These are phyloP conservation scores for Papilio aristodemus DNA, from an alignment of 1,140 invertebrate genomes.

Conservation along the genomic window DNA sequence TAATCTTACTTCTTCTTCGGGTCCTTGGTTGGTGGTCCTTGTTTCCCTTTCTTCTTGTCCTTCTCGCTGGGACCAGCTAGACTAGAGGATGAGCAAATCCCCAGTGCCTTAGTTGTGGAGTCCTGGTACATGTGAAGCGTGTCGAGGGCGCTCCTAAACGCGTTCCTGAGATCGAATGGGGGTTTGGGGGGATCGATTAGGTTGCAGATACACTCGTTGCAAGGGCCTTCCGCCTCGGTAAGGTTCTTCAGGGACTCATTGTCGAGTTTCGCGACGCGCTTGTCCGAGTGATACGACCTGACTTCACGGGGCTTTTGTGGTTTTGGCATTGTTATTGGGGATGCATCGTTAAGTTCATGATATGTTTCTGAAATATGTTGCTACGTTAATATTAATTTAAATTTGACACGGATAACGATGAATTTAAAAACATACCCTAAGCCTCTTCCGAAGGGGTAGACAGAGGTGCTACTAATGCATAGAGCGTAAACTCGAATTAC, in stretches of 20 bases:
- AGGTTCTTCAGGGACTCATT: neutral
- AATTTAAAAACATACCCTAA: no score
- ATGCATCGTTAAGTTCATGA: neutral
- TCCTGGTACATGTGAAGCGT: slow-evolving; percentile 14
- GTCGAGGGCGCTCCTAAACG: neutral
- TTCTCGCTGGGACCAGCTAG: neutral
- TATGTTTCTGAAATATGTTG: neutral
- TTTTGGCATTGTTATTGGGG: neutral
- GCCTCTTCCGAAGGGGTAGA: no score
- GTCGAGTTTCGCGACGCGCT: slow-evolving; percentile 1
- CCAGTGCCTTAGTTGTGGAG: neutral
- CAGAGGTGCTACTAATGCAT: no score
- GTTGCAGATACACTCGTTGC: slow-evolving; percentile 24
- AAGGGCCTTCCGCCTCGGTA: neutral
- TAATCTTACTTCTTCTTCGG: slow-evolving; percentile 18
- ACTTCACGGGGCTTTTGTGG: neutral
- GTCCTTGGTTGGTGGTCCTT: no score
- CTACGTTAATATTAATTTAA: no score
- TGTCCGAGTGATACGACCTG: neutral
- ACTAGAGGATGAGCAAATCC: neutral
- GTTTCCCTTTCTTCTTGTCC: neutral
- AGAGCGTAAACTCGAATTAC: no score
- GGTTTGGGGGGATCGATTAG: slow-evolving; percentile 12
- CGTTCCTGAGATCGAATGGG: neutral
- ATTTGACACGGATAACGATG: no score